Base-by-base conservation (phyloP, 2,113 vertebrate genomes). In the Oxyura jamaicensis region DNA sequence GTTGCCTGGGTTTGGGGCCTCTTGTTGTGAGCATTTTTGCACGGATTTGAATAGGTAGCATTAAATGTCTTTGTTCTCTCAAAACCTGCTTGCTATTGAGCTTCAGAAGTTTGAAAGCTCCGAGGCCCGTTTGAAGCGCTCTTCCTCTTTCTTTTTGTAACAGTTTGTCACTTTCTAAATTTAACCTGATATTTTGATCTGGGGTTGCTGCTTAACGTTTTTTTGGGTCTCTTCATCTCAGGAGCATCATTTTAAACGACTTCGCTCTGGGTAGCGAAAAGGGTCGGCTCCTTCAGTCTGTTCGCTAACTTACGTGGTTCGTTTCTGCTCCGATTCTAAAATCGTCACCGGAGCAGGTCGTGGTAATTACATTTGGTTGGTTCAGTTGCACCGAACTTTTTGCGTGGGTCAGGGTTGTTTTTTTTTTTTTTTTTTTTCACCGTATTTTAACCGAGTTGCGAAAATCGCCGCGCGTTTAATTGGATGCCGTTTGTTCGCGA, bases 11-110 rank as follows among this genome's bases (percentile, higher is more conserved):
- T 41, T 1, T 90, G 71, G 42, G 72, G 53, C 90, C 80, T 88
- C 81, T 87, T 46, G 11, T 56, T 84, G 44, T 55, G 28, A 16
- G 13, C 68, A 41, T 59, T 93, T 69, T 88, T 90, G 88, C 44
- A 29, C 36, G 74, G 92, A 58, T 93, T 84, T 93, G 58, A 68
- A 60, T 90, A 88, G 80, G 66, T 89, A 86, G 53, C 46, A 36
- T 83, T 92, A 65, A 65, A 78, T 94, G 77, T 91, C 86, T 91
- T 93, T 95, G 76, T 95, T 93, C 79, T 86, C 35, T 75, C 93
- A 91, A 93, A 90, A 77, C 46, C 82, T 90, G 11, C 31, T 71
- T 46, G 19, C 41, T 82, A 8, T 71, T 65, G 75, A 69, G 67
- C 56, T 76, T 90, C 89, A 75, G 53, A 85, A 85, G 82, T 94